Evolutionary conservation across 1,140 invertebrate species (phyloP).

Genomic region (Bombus superbus): DNA sequence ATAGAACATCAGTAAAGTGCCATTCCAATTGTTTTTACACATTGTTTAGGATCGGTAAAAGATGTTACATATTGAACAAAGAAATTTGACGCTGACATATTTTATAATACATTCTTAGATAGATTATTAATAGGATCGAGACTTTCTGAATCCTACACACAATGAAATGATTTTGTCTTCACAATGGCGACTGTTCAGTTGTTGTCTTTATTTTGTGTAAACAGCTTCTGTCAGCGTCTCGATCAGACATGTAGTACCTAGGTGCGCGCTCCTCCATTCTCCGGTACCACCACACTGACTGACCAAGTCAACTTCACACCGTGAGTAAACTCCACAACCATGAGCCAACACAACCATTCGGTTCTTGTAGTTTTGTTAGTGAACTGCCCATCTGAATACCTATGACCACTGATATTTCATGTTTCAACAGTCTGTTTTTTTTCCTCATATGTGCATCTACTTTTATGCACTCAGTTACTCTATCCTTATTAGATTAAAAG

Average conservation of each 20-base stretch:
- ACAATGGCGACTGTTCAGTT: conserved; percentile 80
- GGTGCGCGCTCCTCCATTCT: conserved; percentile 79
- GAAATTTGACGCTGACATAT: conserved; percentile 68
- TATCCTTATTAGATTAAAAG: conserved; percentile 64
- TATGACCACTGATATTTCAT: conserved; percentile 70
- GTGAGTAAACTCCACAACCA: conserved; percentile 79
- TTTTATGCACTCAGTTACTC: conserved; percentile 71
- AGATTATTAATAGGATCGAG: conserved; percentile 66
- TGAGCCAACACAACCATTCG: conserved; percentile 72
- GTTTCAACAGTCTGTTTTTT: conserved; percentile 65
- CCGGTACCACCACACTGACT: conserved; percentile 79
- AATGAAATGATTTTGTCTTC: conserved; percentile 70
- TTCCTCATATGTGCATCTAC: conserved; percentile 71
- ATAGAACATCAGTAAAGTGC: conserved; percentile 54
- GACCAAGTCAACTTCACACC: conserved; percentile 79
- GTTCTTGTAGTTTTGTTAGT: conserved; percentile 75
- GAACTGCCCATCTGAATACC: conserved; percentile 70
- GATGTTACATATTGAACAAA: conserved; percentile 55
- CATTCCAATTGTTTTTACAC: conserved; percentile 52
- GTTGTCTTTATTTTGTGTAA: conserved; percentile 82
- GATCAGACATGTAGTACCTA: conserved; percentile 82
- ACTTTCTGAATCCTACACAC: conserved; percentile 69
- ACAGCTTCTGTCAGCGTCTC: conserved; percentile 81
- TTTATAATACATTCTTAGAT: conserved; percentile 62
- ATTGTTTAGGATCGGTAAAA: conserved; percentile 56